These are phyloP conservation scores for Periophthalmus modestus DNA, from an alignment of 2,113 vertebrate species.

Conservation along the genomic window DNA sequence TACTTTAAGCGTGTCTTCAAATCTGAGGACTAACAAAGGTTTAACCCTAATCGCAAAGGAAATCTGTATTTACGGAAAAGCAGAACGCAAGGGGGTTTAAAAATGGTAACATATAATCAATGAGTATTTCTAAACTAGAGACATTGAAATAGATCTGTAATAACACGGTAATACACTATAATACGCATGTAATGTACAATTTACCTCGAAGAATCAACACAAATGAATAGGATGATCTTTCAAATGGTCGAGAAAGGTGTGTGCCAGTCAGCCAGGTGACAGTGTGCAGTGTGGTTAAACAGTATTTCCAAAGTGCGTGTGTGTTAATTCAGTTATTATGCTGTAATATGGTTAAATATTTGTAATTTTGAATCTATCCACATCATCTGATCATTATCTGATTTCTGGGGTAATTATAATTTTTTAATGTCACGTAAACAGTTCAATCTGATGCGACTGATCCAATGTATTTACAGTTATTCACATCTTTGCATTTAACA, in stretches of 20 bases:
- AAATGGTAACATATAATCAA: not conserved
- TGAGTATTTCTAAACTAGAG: not conserved
- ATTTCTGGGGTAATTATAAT: too few species aligned
- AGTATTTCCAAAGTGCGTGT: too few species aligned
- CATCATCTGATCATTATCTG: too few species aligned
- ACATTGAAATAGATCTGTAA: not conserved
- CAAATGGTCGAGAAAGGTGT: not conserved
- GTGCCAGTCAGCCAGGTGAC: too few species aligned
- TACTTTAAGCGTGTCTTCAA: not conserved
- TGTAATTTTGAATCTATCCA: too few species aligned
- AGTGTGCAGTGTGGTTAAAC: too few species aligned
- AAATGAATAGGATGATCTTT: not conserved
- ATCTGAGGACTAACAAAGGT: not conserved
- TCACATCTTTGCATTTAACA: too few species aligned
- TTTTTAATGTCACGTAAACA: too few species aligned
- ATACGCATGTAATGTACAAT: not conserved
- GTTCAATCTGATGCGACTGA: too few species aligned
- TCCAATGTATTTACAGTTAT: too few species aligned
- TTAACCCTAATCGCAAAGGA: not conserved
- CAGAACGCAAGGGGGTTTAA: not conserved
- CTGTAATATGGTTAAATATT: too few species aligned
- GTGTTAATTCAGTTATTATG: too few species aligned
- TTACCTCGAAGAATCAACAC: not conserved
- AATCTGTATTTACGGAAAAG: not conserved
- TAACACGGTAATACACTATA: not conserved